Base-by-base conservation (phyloP, 2,797 vertebrate genomes). In the Malacoraja senta region DNA sequence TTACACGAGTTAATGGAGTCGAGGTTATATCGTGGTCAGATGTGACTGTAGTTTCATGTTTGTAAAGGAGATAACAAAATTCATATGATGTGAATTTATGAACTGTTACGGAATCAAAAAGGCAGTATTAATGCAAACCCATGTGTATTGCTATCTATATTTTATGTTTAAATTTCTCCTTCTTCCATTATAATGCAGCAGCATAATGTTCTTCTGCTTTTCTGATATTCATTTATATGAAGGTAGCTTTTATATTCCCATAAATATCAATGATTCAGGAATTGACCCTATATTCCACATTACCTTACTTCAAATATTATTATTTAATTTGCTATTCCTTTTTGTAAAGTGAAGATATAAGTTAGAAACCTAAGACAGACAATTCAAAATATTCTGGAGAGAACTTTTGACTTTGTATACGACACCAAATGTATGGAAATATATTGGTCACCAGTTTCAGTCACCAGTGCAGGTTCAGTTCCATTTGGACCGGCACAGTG, bases 1-100 rank as follows among this genome's bases (percentile, higher is more conserved):
- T 63, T 86, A 6, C 29, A n/a, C 17, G 83, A 58, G n/a, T 63
- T 63, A 86, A 86, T 86, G 53, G 53, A n/a, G 58, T 63, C 29
- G 53, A 86, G 83, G 83, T 86, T 86, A 86, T n/a, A 86, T n/a
- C 65, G 12, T 86, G 83, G 83, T 86, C 83, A 86, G 58, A 86
- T 86, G 29, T 86, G 58, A 86, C 61, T 32, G n/a, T 63, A 63
- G 53, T 53, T 86, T 86, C 29, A 71, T 91, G 68, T n/a, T n/a
- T n/a, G n/a, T n/a, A n/a, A n/a, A n/a, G n/a, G n/a, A 71, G 15
- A 71, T 38, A 72, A 91, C 72, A 32, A 65, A 91, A 38, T 91
- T n/a, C 65, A 38, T 38, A 35, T 71, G 65, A 91, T 71, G 32
- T 91, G 65, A 91, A 91, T 91, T 44, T 72, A 72, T 71, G 88